Evolutionary conservation across 2,888 invertebrate species (phyloP), one percentile per base, ranked within the genome.

Genomic region (Chloroclysta siterata): DNA sequence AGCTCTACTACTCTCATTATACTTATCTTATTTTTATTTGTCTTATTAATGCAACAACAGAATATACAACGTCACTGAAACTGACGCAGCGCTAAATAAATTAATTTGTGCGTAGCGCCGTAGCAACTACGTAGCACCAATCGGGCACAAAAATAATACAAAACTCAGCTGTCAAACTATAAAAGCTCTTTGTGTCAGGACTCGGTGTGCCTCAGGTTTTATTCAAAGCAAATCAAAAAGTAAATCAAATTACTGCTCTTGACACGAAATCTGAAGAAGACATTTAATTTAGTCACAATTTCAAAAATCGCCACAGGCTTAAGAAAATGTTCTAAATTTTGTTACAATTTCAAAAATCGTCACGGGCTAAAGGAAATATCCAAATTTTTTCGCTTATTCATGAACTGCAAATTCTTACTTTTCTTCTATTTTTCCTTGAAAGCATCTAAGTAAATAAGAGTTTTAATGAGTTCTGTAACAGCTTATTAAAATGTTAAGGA

Each of bases 381-480:
- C 29, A 41, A 64, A 63, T 13, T n/a, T 33, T 42, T 41, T 33
- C 6, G n/a, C 50, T 33, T 48, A 39, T 36, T 47, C 28, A 41
- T 28, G 46, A 39, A 17, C n/a, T 47, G n/a, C 14, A 8, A 46
- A 52, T 29, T 58, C 39, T 48, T 14, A 48, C 22, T 39, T 55
- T 17, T n/a, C 42, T 42, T 42, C 6, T 1, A 42, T 46, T 48
- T 60, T 53, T 57, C 46, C 46, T 48, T 42, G n/a, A 53, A 55
- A 44, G 36, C 44, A 70, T 72, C 68, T 72, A 68, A 66, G 74
- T 76, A 73, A 79, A 76, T 78, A 76, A 70, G 78, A 75, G 68
- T 76, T 79, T 72, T 76, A 78, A 78, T 76, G 73, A 76, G 75
- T 78, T 77, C 63, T 61, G 69, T 76, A 76, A 80, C 77, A 69